Evolutionary conservation across 2,113 vertebrate species (phyloP).

Genomic region (Dasypus novemcinctus): DNA sequence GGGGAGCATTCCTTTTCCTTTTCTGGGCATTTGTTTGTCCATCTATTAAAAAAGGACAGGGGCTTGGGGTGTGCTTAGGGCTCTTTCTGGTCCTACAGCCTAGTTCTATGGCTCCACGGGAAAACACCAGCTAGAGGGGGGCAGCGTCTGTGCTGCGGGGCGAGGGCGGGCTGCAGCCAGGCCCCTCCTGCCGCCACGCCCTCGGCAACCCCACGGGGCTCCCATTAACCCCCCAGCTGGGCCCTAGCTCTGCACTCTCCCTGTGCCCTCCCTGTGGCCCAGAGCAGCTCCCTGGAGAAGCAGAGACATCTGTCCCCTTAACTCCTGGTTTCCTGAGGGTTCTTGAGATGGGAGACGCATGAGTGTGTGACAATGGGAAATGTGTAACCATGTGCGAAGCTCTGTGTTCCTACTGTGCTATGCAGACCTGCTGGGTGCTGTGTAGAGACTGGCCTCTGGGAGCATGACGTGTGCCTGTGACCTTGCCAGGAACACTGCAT

Average conservation of each 20-base stretch:
- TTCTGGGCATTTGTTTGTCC: background rate
- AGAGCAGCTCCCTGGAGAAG: background rate
- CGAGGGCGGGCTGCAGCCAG: background rate
- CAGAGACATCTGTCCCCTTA: background rate
- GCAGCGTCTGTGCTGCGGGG: background rate
- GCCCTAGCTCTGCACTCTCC: background rate
- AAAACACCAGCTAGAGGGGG: background rate
- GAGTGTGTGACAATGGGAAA: background rate
- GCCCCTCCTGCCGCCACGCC: background rate
- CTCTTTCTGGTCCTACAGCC: background rate
- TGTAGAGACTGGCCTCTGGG: background rate
- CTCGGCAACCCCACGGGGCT: background rate
- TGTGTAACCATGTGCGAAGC: rapidly evolving
- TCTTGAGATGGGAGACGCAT: background rate
- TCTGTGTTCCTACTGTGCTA: background rate
- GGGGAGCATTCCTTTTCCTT: background rate
- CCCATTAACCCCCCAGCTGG: background rate
- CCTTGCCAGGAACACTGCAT: background rate
- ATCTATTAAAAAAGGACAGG: background rate
- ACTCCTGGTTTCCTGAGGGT: background rate
- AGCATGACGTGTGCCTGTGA: background rate
- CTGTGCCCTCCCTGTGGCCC: background rate
- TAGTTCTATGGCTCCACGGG: background rate
- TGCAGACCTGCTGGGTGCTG: background rate
- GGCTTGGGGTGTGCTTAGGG: background rate